phyloP scores from a whole-genome alignment of 2,888 invertebrate genomes.

The Heteromurus nitidus region DNA sequence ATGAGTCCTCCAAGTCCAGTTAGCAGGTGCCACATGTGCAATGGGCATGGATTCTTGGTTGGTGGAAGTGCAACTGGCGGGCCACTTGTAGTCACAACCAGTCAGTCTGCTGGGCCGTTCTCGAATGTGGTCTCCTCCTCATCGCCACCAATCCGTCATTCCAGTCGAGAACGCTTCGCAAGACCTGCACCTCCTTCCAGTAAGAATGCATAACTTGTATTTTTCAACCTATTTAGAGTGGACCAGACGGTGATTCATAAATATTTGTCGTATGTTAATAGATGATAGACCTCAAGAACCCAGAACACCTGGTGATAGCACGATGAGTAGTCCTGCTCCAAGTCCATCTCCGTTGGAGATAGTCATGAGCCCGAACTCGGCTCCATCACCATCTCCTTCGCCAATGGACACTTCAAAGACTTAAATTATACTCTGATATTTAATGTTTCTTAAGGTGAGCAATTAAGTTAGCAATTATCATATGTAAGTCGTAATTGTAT shows the following conservation, averaged over 20 bases:
- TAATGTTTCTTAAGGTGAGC: background rate
- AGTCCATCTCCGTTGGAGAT: constrained; percentile 71
- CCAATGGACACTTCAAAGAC: constrained; percentile 71
- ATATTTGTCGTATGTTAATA: constrained; percentile 14
- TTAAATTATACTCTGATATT: constrained; percentile 3
- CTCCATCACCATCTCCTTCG: constrained; percentile 70
- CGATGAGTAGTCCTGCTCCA: constrained; percentile 73
- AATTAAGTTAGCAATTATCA: background rate
- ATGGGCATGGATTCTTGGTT: constrained; percentile 73
- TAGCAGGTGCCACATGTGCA: constrained; percentile 80
- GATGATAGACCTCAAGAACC: constrained; percentile 72
- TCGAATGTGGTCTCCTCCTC: constrained; percentile 71
- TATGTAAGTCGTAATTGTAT: background rate
- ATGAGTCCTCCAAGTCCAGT: constrained; percentile 78
- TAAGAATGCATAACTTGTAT: constrained; percentile 34
- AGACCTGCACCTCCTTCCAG: constrained; percentile 72
- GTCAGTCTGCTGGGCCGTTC: constrained; percentile 67
- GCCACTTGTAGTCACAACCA: constrained; percentile 70
- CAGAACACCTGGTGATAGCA: constrained; percentile 72
- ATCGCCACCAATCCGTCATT: constrained; percentile 72
- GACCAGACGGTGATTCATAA: background rate
- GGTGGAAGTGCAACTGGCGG: constrained; percentile 59
- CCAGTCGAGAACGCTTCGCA: constrained; percentile 72
- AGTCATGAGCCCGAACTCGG: constrained; percentile 71
- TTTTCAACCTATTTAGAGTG: background rate